Base-by-base conservation (phyloP, 2,888 invertebrate species). In the Pseudococcus jackbeardsleyi region DNA sequence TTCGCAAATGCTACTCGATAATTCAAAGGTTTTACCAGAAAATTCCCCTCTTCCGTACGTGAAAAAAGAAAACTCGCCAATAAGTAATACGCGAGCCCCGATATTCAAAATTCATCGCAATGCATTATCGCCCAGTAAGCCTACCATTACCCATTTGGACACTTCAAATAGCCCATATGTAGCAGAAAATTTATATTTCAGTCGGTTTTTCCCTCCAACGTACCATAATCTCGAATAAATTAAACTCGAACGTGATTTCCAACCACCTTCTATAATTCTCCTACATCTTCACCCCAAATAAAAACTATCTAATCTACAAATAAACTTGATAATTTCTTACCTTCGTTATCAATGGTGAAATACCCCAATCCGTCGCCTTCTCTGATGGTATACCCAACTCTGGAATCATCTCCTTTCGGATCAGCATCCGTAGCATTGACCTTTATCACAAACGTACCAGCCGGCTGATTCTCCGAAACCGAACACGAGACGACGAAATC, bases 321-420 rank as follows among this genome's bases (percentile, higher is more conserved):
- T 17, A 79, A 79, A 50, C 48, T 15, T 22, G 7, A 79, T 79
- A 79, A 82, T 19, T 8, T 33, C 90, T 88, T 89, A 91, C 90
- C 90, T 90, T 90, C 90, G 89, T 89, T 89, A 89, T 98, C 98
- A 89, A 99, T 96, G 90, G 95, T 94, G 93, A 99, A 99, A 90
- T 96, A 94, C 42, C 98, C 98, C 91, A 98, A 93, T 64, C 99
- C 99, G 91, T 96, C 95, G 84, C 98, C 98, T 86, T 95, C 97
- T 68, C 95, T 93, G 90, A 98, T 95, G 90, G 95, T 96, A 93
- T 98, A 99, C 88, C 95, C 94, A 89, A 98, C 94, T 90, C 95
- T 94, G 88, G 96, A 95, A 92, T 97, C 96, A 48, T 95, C 94
- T 26, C 96, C 96, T 12, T 95, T 94, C 39, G 95, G 93, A 92